These are phyloP conservation scores for Oophaga sylvatica DNA, from an alignment of 2,797 vertebrate species.

Conservation along the genomic window DNA sequence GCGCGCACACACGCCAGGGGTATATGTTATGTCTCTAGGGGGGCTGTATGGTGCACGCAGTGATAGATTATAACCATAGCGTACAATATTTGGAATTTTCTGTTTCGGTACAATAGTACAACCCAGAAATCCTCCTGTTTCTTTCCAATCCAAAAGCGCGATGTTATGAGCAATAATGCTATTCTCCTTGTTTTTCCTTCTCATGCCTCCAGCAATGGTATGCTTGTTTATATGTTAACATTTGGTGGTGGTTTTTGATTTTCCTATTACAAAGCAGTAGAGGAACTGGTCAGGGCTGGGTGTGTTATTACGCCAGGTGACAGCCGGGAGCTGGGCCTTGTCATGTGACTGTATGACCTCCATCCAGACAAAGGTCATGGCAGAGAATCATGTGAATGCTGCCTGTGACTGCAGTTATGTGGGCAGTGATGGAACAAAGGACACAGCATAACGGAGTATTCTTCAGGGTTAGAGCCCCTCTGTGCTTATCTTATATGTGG, in stretches of 20 bases:
- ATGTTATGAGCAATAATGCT: background rate
- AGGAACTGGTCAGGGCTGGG: conserved; percentile 11
- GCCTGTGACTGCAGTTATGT: background rate
- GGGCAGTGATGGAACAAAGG: background rate
- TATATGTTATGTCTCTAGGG: too few relatives aligned
- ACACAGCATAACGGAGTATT: background rate
- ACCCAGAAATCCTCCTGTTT: too few relatives aligned
- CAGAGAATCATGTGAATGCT: conserved; percentile 19
- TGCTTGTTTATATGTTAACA: background rate
- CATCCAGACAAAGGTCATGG: conserved; percentile 39
- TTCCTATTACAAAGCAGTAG: background rate
- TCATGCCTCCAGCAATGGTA: background rate
- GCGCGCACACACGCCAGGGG: too few relatives aligned
- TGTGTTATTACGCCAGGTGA: conserved; percentile 41
- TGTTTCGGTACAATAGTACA: too few relatives aligned
- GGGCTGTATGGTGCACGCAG: too few relatives aligned
- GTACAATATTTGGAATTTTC: too few relatives aligned
- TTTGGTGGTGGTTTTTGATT: background rate
- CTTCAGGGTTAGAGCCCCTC: background rate
- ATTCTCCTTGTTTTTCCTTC: background rate
- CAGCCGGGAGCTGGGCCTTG: conserved; percentile 15
- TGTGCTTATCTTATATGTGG: background rate
- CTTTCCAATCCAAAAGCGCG: too few relatives aligned
- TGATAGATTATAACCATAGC: too few relatives aligned
- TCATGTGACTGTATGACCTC: conserved; percentile 49